Base-by-base conservation (phyloP, 2,797 vertebrate genomes). In the Oryzias sinensis region DNA sequence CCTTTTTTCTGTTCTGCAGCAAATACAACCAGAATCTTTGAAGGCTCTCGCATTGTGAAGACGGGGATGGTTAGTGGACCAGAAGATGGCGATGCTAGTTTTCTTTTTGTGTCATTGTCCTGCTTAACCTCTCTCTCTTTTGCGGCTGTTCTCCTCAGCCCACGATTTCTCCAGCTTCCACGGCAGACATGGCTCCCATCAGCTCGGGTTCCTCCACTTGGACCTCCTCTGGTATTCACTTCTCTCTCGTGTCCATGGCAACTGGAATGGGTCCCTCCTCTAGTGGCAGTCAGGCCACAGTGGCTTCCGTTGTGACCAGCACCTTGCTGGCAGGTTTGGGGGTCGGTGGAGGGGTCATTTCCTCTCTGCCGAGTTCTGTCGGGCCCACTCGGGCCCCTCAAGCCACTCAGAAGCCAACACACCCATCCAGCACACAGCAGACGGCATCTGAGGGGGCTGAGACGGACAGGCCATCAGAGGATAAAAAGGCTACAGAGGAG, bases 171-270 rank as follows among this genome's bases (percentile, higher is more conserved):
- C 95, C 97, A 46, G 95, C 94, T 51, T 97, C 97, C 50, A 97
- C 97, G 0, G 96, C 97, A 0, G 97, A 99, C 87, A 99, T 99
- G 97, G 97, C 97, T 65, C 97, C 97, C 63, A 99, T 99, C 91
- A 99, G 97, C 85, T 99, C 97, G 0, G 97, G 97, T 58, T 98
- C 97, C 50, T 99, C 97, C 43, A 98, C 97, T 4, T 99, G 97
- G 97, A 96, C 97, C 0, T 97, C 97, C 64, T 97, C 97, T 0
- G 97, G 97, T 68, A 94, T 98, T 73, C 96, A 96, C 60, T 98
- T 99, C 90, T 98, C 97, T 17, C 97, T 99, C 0, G 97, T 99
- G 59, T 99, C 97, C 62, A 98, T 99, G 94, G 97, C 97, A 41
- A 99, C 97, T 0, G 96, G 97, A 42, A 98, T 97, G 91, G 96